A percentile compares a stretch with the other conserved stretches of the same genome.
These are phyloP conservation scores for Chloropsis cyanopogon DNA, from an alignment of 2,113 vertebrate genomes.

Conservation along the genomic window DNA sequence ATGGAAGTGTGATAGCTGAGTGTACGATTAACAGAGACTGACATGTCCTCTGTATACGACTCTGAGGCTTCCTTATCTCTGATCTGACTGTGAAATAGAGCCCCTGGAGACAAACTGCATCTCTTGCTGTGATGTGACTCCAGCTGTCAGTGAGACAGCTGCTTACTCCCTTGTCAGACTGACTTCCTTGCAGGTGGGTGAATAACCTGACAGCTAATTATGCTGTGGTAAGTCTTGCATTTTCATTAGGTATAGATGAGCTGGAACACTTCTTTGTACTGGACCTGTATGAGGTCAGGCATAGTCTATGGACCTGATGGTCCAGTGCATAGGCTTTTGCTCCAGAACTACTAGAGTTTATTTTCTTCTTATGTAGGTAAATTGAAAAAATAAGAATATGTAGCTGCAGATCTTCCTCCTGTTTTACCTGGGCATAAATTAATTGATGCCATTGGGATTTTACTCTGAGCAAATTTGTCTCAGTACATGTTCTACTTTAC, in stretches of 20 bases:
- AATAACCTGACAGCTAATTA: slow-evolving; percentile 13
- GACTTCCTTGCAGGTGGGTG: not conserved
- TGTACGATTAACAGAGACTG: not conserved
- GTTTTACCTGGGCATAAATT: not conserved
- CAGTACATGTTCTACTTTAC: not conserved
- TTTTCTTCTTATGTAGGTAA: not conserved
- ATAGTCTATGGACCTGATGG: too few species aligned
- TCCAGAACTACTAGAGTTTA: not conserved
- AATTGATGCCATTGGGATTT: not conserved
- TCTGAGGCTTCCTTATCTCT: not conserved
- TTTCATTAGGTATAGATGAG: not conserved
- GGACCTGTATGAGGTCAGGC: not conserved
- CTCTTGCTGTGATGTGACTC: not conserved
- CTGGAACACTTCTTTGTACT: not conserved
- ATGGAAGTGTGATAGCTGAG: not conserved
- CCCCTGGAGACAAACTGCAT: not conserved
- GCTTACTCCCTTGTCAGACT: not conserved
- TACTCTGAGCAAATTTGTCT: not conserved
- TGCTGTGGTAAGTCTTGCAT: not conserved
- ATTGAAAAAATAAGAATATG: not conserved
- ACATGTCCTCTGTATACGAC: not conserved
- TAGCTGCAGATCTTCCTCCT: not conserved
- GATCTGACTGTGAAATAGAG: not conserved
- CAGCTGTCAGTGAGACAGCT: not conserved
- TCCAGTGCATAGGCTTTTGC: not conserved